A percentile compares a stretch with the other conserved stretches of the same genome.
Conservation (phyloP, 2,888 invertebrate genomes). For the Myathropa florea region DNA sequence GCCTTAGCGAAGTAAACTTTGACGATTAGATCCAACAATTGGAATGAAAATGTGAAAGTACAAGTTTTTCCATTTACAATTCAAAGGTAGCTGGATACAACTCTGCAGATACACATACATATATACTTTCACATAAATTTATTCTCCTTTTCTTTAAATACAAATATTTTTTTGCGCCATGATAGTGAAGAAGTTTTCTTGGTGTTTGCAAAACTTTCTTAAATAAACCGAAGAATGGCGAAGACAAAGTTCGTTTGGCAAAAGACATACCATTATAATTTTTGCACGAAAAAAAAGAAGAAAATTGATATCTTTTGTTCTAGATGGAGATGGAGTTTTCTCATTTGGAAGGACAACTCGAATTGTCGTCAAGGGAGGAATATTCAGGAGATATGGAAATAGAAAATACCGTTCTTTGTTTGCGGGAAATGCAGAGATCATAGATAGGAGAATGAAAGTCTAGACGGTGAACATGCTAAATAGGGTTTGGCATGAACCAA, state of each 20-base stretch:
- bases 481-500: conserved; percentile 7
- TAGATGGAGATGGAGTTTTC: conserved; percentile 40
- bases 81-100: conserved; percentile 10
- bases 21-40: conserved; percentile 36
- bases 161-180: conserved; percentile 9
- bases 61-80: conserved; percentile 61
- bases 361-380: conserved; percentile 38
- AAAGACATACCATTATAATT: conserved; percentile 17
- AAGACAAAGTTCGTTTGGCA: conserved; percentile 7
- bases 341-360: conserved; percentile 44
- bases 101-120: neutral
- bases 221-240: conserved; percentile 32
- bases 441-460: conserved; percentile 33
- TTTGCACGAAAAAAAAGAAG: neutral
- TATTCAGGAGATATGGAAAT: conserved; percentile 43
- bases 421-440: conserved; percentile 45
- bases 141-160: conserved; percentile 31
- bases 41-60: conserved; percentile 28
- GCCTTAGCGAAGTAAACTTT: conserved; percentile 42
- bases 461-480: conserved; percentile 37
- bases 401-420: conserved; percentile 45
- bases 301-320: conserved; percentile 31
- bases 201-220: conserved; percentile 36
- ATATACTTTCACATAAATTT: neutral
- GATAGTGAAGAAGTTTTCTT: conserved; percentile 53